Evolutionary conservation across 2,113 vertebrate species (phyloP), one percentile per base, ranked within the genome.

Genomic region (Rhynchopsitta pachyrhyncha): DNA sequence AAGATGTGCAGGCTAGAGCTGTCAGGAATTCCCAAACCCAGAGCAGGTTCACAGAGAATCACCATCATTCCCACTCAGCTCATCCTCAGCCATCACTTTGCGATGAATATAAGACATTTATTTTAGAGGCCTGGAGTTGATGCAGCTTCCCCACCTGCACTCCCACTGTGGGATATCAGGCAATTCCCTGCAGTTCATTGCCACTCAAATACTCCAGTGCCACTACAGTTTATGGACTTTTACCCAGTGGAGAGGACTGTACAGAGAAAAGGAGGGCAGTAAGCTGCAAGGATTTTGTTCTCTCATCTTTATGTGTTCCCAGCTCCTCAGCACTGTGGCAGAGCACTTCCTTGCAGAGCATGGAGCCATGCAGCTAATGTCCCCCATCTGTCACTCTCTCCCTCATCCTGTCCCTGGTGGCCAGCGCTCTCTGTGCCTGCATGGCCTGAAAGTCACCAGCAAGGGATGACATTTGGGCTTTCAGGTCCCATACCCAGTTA

Each of bases 321-420:
- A 86, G 77, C 37, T 86, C 79, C 69, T 91, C 77, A 12, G 71
- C 47, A 5, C 69, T 10, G 19, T 23, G 8, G 66, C 74, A 33
- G 53, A 95, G 77, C 55, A 1, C 82, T 88, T 91, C 70, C 83
- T 92, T 78, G 86, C 20, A 1, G 90, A 80, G 92, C 80, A 44
- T 37, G 86, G 88, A 96, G 92, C 96, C 92, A 57, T 76, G 90
- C 35, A 14, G 71, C 39, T 87, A 73, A 96, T 76, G 75, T 94
- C 93, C 89, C 90, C 93, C 93, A 87, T 95, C 93, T 96, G 95
- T 75, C 92, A 44, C 92, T 85, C 74, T 53, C 86, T 77, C 33
- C 31, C 66, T 50, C 50, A 22, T 82, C 70, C 84, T 49, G 66
- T 97, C 87, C 87, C 78, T 28, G 69, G 60, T 63, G 66, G 81